Percentiles rank a stretch among this genome's conserved stretches.
Evolutionary conservation across 2,888 invertebrate genomes (phyloP).

Genomic region (Julus scanicus): DNA sequence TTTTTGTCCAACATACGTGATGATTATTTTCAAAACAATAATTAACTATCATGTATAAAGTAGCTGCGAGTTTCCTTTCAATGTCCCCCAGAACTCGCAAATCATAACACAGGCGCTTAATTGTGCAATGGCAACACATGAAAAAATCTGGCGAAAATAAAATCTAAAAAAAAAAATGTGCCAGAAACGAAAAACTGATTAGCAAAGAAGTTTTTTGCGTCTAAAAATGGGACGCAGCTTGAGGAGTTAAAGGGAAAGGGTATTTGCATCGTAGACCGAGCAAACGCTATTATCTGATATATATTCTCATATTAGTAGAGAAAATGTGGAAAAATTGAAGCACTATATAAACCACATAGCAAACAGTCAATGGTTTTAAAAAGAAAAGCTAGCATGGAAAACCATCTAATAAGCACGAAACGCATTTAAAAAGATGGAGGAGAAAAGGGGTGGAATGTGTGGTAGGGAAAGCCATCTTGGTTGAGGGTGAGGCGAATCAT

Average conservation of each 20-base stretch:
- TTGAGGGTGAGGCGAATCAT: neutral
- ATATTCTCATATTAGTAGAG: constrained; percentile 12
- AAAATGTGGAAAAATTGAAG: neutral
- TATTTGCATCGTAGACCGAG: neutral
- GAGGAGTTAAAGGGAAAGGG: neutral
- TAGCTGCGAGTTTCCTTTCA: neutral
- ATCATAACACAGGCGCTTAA: neutral
- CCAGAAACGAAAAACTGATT: neutral
- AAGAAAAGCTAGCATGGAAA: neutral
- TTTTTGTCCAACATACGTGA: neutral
- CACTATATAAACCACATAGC: constrained; percentile 15
- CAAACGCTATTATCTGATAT: neutral
- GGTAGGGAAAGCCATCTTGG: neutral
- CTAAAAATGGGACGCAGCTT: neutral
- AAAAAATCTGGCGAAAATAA: no score
- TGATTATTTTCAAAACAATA: neutral
- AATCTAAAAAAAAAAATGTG: neutral
- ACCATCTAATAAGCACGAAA: constrained; percentile 28
- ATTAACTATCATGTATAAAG: neutral
- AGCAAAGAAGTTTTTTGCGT: neutral
- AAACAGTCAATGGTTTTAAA: constrained; percentile 25
- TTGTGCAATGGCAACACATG: neutral
- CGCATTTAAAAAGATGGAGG: neutral
- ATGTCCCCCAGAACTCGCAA: neutral
- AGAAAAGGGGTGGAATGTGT: neutral